phyloP scores from a whole-genome alignment of 1,140 invertebrate species.

The Babylonia areolata region DNA sequence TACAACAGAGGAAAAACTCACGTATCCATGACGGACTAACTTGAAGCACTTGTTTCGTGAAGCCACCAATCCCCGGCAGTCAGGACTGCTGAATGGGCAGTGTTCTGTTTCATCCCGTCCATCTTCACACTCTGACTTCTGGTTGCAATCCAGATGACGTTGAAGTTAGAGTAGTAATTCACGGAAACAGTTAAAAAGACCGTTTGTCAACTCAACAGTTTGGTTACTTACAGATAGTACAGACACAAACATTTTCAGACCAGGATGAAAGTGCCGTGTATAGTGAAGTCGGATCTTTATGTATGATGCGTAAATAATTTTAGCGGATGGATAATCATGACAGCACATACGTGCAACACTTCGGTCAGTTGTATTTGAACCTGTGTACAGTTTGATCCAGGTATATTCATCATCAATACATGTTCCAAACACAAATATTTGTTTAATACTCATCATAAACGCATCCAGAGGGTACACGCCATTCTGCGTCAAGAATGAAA shows the following conservation, averaged over 20 bases:
- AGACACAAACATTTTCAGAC: too few relatives aligned
- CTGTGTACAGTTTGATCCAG: background rate
- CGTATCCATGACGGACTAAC: background rate
- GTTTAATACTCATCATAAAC: background rate
- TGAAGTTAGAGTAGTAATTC: background rate
- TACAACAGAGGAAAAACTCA: too few relatives aligned
- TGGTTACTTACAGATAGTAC: too few relatives aligned
- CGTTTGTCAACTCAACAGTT: background rate
- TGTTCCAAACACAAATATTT: background rate
- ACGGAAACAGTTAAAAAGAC: background rate
- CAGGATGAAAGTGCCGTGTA: too few relatives aligned
- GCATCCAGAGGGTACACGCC: too few relatives aligned
- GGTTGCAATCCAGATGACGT: background rate
- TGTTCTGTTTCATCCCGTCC: background rate
- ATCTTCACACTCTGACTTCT: background rate
- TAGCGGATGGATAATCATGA: too few relatives aligned
- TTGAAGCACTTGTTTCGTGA: too few relatives aligned
- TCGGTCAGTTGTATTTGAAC: too few relatives aligned
- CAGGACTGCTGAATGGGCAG: constrained; percentile 7
- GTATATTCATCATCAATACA: background rate
- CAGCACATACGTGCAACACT: too few relatives aligned
- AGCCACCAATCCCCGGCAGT: background rate
- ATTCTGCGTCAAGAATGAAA: background rate
- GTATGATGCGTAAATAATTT: too few relatives aligned
- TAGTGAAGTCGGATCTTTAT: too few relatives aligned